A percentile compares a stretch with the other conserved stretches of the same genome.
phyloP scores from a whole-genome alignment of 2,888 invertebrate species.

The Drosophila neonasuta region DNA sequence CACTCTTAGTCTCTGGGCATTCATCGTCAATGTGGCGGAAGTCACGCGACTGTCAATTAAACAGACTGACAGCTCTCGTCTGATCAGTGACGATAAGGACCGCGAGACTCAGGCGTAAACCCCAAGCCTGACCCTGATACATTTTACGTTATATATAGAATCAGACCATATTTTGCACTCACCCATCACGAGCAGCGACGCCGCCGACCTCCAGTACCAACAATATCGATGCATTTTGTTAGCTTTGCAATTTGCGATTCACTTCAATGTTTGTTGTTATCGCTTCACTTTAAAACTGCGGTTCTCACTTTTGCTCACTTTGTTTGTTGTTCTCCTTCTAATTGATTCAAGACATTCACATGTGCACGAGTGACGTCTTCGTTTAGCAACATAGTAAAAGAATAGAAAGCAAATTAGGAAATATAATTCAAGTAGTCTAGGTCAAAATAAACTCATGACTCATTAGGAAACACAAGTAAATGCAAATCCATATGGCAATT shows the following conservation, averaged over 20 bases:
- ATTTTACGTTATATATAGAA: neutral
- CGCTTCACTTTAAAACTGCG: slow-evolving; percentile 12
- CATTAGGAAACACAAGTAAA: too few relatives aligned
- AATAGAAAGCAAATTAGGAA: neutral
- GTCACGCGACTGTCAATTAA: slow-evolving; percentile 43
- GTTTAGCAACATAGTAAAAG: neutral
- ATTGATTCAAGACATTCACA: slow-evolving; percentile 27
- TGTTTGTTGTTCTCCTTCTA: slow-evolving; percentile 1
- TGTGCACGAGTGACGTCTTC: slow-evolving; percentile 11
- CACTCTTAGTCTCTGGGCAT: neutral
- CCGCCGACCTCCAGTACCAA: slow-evolving; percentile 46
- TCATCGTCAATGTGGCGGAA: slow-evolving; percentile 22
- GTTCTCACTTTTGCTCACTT: slow-evolving; percentile 29
- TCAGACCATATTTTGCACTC: slow-evolving; percentile 42
- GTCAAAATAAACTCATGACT: too few relatives aligned
- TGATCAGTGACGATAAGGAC: slow-evolving; percentile 35
- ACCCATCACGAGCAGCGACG: slow-evolving; percentile 55
- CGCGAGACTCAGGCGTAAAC: slow-evolving; percentile 1
- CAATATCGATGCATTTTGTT: slow-evolving; percentile 52
- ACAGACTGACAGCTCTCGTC: slow-evolving; percentile 39
- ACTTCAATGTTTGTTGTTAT: slow-evolving; percentile 2
- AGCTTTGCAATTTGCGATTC: slow-evolving; percentile 5
- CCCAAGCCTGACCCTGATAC: slow-evolving; percentile 5
- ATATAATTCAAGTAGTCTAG: neutral
- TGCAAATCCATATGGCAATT: too few relatives aligned